Conservation (phyloP, 2,797 vertebrate species). For the Neosalanx taihuensis region DNA sequence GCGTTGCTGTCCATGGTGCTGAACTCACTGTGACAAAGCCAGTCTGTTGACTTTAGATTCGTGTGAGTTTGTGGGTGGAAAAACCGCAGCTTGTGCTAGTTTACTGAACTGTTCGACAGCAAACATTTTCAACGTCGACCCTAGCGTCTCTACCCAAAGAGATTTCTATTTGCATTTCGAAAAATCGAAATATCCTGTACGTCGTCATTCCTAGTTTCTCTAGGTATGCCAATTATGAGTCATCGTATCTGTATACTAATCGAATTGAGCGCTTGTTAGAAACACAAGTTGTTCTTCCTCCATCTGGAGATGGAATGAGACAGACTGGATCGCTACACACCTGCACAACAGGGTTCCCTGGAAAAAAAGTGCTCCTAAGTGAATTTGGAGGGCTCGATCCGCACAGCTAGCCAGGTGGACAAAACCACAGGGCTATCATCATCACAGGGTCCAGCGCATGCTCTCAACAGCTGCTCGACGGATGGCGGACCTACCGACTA, state of each 20-base stretch:
- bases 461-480: slow-evolving; percentile 61
- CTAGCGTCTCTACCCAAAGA: too few relatives aligned
- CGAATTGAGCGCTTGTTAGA: slow-evolving; percentile 34
- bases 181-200: too few relatives aligned
- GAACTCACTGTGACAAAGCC: background rate
- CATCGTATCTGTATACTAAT: slow-evolving; percentile 35
- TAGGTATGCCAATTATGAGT: slow-evolving; percentile 29
- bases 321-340: slow-evolving; percentile 29
- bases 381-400: slow-evolving; percentile 51
- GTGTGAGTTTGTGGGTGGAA: background rate
- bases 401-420: slow-evolving; percentile 55
- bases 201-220: too few relatives aligned
- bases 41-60: background rate
- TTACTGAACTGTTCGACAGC: background rate
- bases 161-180: too few relatives aligned
- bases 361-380: slow-evolving; percentile 53
- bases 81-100: background rate
- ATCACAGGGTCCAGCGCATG: slow-evolving; percentile 47
- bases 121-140: background rate
- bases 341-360: slow-evolving; percentile 23
- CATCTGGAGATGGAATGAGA: slow-evolving; percentile 42
- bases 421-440: slow-evolving; percentile 55
- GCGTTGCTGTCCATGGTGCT: background rate
- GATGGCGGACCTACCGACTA: slow-evolving; percentile 35
- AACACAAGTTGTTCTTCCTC: slow-evolving; percentile 36